These are phyloP conservation scores for Clitarchus hookeri DNA, from an alignment of 2,888 invertebrate species.

Conservation along the genomic window DNA sequence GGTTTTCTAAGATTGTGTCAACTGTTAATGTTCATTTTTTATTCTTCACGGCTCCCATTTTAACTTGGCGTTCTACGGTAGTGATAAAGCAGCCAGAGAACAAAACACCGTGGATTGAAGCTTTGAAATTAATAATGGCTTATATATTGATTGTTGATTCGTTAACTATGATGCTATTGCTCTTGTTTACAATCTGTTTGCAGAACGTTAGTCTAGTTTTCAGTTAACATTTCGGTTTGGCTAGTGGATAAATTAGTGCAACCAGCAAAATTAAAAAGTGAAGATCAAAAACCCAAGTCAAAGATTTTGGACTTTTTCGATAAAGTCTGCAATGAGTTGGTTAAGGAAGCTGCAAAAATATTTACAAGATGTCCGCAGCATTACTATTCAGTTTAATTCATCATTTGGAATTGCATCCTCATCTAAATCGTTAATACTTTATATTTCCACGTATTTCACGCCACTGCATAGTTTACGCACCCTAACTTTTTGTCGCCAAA, in stretches of 20 bases:
- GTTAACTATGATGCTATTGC: background rate
- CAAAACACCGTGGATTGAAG: background rate
- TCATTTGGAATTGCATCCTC: background rate
- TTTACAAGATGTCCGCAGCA: background rate
- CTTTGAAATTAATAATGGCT: too few species aligned
- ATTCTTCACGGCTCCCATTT: background rate
- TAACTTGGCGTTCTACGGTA: background rate
- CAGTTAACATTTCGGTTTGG: background rate
- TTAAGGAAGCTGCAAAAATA: background rate
- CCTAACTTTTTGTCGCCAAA: too few species aligned
- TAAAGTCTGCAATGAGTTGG: background rate
- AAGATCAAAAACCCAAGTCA: background rate
- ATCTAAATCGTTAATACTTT: background rate
- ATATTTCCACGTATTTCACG: too few species aligned
- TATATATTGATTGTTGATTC: background rate
- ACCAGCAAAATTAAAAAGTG: background rate
- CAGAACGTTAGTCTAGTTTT: too few species aligned
- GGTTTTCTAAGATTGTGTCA: background rate
- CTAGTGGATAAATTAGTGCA: background rate
- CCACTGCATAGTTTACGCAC: too few species aligned
- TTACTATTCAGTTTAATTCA: background rate
- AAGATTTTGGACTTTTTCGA: background rate
- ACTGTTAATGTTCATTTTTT: background rate
- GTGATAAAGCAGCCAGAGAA: background rate
- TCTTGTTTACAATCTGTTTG: too few species aligned